phyloP scores from a whole-genome alignment of 2,888 invertebrate genomes.

The Cerceris ruficornis region DNA sequence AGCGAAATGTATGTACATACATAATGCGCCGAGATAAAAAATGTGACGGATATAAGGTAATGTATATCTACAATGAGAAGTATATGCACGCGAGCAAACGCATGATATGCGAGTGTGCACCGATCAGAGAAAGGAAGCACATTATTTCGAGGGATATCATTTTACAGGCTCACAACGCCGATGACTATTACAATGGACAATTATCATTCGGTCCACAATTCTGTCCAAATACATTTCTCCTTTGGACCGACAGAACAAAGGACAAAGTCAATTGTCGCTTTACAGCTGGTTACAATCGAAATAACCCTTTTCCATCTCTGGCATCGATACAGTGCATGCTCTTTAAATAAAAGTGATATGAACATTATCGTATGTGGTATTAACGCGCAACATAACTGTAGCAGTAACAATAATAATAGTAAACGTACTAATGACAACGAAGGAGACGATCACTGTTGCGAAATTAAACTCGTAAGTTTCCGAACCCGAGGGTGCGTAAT shows the following conservation, averaged over 20 bases:
- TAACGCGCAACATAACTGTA: constrained; percentile 52
- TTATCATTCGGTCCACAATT: too few species aligned
- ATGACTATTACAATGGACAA: neutral
- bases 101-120: constrained; percentile 10
- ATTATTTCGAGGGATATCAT: constrained; percentile 14
- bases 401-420: constrained; percentile 22
- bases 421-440: constrained; percentile 19
- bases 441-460: constrained; percentile 6
- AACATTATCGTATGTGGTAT: constrained; percentile 39
- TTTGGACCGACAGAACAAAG: too few species aligned
- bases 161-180: neutral
- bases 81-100: constrained; percentile 34
- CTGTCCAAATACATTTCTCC: too few species aligned
- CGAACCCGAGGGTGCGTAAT: neutral
- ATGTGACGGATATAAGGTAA: constrained; percentile 36
- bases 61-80: constrained; percentile 38
- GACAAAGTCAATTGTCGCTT: too few species aligned
- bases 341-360: constrained; percentile 27
- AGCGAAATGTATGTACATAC: constrained; percentile 38
- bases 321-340: constrained; percentile 56
- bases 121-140: constrained; percentile 25
- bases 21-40: constrained; percentile 49
- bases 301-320: constrained; percentile 26
- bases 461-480: neutral
- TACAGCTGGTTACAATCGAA: neutral